Conservation (phyloP, 2,113 vertebrate species). For the Mesocricetus auratus region DNA sequence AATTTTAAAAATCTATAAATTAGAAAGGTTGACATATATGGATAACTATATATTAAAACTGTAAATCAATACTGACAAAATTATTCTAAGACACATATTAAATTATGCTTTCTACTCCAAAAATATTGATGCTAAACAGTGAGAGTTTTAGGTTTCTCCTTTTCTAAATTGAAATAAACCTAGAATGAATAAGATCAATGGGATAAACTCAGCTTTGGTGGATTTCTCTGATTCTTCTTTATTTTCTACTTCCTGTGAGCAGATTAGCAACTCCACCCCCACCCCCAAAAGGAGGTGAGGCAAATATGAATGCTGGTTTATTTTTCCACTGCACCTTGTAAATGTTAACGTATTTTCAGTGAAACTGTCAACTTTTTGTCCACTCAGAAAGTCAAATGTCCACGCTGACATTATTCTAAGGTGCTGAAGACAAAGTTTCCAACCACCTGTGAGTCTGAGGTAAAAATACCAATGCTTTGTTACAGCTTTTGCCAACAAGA, state of each 20-base stretch:
- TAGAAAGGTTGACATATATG: slow-evolving; percentile 1
- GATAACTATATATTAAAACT: background rate
- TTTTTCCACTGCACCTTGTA: slow-evolving; percentile 45
- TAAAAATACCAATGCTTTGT: slow-evolving; percentile 73
- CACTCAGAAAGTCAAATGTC: slow-evolving; percentile 62
- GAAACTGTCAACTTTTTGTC: slow-evolving; percentile 38
- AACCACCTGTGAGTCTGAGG: background rate
- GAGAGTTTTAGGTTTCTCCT: slow-evolving; percentile 34
- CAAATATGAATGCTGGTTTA: slow-evolving; percentile 46
- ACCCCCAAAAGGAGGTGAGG: background rate
- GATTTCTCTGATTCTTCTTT: slow-evolving; percentile 46
- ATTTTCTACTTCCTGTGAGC: slow-evolving; percentile 55
- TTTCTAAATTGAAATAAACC: slow-evolving; percentile 70
- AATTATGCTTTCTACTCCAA: slow-evolving; percentile 50
- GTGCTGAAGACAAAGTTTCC: background rate
- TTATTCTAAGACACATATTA: slow-evolving; percentile 16
- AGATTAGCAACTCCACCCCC: slow-evolving; percentile 41
- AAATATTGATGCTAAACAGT: background rate
- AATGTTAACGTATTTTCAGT: slow-evolving; percentile 60
- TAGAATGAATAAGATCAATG: slow-evolving; percentile 56
- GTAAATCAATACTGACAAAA: slow-evolving; percentile 9
- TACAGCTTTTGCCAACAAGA: slow-evolving; percentile 93
- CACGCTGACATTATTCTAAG: background rate
- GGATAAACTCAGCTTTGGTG: slow-evolving; percentile 41
- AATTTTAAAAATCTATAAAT: background rate